phyloP scores from a whole-genome alignment of 1,140 invertebrate species.

The Globodera rostochiensis region DNA sequence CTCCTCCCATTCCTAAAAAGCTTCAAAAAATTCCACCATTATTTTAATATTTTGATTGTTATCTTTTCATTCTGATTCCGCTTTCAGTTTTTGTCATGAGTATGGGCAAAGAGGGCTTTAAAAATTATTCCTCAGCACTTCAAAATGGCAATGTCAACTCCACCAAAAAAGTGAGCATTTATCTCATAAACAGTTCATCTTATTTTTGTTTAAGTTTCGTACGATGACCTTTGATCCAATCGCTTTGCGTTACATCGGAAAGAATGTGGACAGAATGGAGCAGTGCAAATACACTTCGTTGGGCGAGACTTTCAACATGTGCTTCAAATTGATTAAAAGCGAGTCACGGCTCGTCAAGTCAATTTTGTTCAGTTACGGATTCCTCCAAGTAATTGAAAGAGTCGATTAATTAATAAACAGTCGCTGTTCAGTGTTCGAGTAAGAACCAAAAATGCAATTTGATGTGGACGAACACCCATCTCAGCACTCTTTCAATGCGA shows the following conservation, averaged over 20 bases:
- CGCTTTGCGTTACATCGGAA: conserved; percentile 14
- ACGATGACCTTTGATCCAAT: conserved; percentile 17
- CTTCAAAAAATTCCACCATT: too few relatives aligned
- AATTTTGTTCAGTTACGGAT: conserved; percentile 51
- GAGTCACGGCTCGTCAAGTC: conserved; percentile 51
- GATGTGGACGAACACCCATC: conserved; percentile 52
- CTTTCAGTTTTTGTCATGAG: too few relatives aligned
- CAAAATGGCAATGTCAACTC: not conserved
- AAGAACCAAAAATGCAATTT: conserved; percentile 51
- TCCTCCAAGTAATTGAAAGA: conserved; percentile 40
- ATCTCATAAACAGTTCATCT: not conserved
- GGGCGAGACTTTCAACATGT: conserved; percentile 49
- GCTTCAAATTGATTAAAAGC: conserved; percentile 51
- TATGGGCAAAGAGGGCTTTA: too few relatives aligned
- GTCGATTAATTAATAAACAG: not conserved
- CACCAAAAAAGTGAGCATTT: conserved; percentile 7
- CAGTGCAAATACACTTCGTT: conserved; percentile 38
- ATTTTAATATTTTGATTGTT: too few relatives aligned
- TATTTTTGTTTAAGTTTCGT: not conserved
- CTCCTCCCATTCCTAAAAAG: too few relatives aligned
- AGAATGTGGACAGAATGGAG: not conserved
- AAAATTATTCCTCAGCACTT: too few relatives aligned
- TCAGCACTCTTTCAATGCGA: conserved; percentile 33
- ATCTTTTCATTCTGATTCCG: too few relatives aligned
- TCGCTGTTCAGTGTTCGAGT: conserved; percentile 44